Conservation (phyloP, 1,140 invertebrate species). For the Hydropsyche tenuis region DNA sequence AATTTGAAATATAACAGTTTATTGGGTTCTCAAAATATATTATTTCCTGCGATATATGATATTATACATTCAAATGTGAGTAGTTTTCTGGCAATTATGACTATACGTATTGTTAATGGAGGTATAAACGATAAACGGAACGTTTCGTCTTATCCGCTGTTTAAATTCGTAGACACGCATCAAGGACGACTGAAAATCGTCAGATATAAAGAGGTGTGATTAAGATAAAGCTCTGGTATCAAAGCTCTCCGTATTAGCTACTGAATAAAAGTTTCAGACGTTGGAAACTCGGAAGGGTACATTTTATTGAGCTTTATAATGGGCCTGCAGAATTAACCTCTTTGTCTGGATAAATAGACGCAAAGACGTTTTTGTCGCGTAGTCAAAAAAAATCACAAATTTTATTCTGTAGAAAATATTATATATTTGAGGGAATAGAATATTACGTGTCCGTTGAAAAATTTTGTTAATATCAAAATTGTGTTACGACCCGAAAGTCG, state of each 20-base stretch:
- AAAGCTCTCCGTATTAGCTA: slow-evolving; percentile 24
- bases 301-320: slow-evolving; percentile 16
- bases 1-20: too few relatives aligned
- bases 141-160: slow-evolving; percentile 16
- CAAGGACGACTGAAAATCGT: slow-evolving; percentile 33
- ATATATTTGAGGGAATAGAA: too few relatives aligned
- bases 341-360: not conserved
- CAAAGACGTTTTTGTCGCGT: not conserved
- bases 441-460: too few relatives aligned
- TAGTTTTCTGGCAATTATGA: too few relatives aligned
- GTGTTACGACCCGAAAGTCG: too few relatives aligned
- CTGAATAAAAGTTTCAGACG: slow-evolving; percentile 3
- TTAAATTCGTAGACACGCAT: slow-evolving; percentile 34
- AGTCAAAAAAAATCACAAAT: too few relatives aligned
- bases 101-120: too few relatives aligned
- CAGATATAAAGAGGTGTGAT: slow-evolving; percentile 33
- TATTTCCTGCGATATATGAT: too few relatives aligned
- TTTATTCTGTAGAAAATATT: too few relatives aligned
- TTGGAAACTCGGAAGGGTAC: slow-evolving; percentile 4
- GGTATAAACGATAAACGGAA: not conserved
- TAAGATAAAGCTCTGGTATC: slow-evolving; percentile 36
- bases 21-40: too few relatives aligned
- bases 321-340: slow-evolving; percentile 1
- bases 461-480: too few relatives aligned
- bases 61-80: too few relatives aligned